Evolutionary conservation across 2,888 invertebrate species (phyloP), one percentile per base, ranked within the genome.

Genomic region (Leptothorax acervorum): DNA sequence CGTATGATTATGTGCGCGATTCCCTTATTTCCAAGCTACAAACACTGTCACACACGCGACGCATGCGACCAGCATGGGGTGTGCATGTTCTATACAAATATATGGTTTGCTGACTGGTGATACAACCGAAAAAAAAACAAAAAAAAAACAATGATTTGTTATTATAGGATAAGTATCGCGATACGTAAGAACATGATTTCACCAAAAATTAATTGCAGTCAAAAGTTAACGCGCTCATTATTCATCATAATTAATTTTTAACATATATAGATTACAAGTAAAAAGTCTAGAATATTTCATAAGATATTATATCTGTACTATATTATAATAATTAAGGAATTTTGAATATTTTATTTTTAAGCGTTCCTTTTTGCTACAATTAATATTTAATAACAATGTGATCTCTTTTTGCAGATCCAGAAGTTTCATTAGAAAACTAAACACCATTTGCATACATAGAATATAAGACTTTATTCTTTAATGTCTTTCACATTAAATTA

Each of bases 1-100:
- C 92, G 91, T 92, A 91, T 92, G 92, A 91, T 93, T 92, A 90
- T 90, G 87, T 84, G 87, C 85, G 88, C 85, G 89, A 92, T 92
- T 92, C 90, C 89, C 86, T 91, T 91, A 87, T 90, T 89, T 90
- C 89, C 87, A 65, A 84, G 83, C 82, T 83, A 55, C 85, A 45
- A 81, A 85, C 86, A 85, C 65, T 82, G 78, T 39, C 76, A 75
- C 65, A 62, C 28, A 60, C 65, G 8, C 18, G 39, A 53, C 6
- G n/a, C 28, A 63, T 23, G 65, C 68, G 57, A 35, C 12, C 55
- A 42, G 51, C 31, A 60, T 11, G 45, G 31, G 45, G 12, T 60
- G 3, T 23, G 23, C 60, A 57, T 78, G 76, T 79, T 85, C 87
- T 82, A 60, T 75, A 65, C 84, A 65, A 87, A 86, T 78, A 73